phyloP scores from a whole-genome alignment of 2,113 vertebrate genomes.

The Epinephelus moara region DNA sequence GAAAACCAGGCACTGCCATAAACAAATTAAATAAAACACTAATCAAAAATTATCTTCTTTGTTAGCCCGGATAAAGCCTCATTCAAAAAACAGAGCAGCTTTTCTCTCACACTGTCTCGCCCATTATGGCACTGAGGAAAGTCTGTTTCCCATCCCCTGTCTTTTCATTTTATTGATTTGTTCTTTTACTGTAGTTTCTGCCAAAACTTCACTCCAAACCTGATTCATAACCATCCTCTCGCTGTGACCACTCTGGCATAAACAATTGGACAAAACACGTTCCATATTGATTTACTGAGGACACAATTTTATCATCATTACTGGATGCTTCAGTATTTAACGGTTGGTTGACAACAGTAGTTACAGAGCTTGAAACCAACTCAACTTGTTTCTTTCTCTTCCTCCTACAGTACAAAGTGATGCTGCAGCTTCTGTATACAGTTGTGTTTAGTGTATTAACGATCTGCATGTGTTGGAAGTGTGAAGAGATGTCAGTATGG shows the following conservation, averaged over 20 bases:
- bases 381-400: background rate
- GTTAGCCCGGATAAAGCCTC: background rate
- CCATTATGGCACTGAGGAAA: background rate
- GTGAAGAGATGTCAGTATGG: slow-evolving; percentile 29
- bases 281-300: slow-evolving; percentile 28
- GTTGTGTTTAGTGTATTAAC: slow-evolving; percentile 19
- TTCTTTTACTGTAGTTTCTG: slow-evolving; percentile 16
- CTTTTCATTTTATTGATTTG: slow-evolving; percentile 36
- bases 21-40: background rate
- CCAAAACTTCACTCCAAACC: background rate
- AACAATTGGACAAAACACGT: slow-evolving; percentile 21
- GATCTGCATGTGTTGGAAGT: slow-evolving; percentile 24
- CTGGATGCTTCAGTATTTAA: slow-evolving; percentile 7
- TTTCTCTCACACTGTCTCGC: background rate
- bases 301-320: slow-evolving; percentile 29
- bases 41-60: background rate
- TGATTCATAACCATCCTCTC: slow-evolving; percentile 4
- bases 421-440: background rate
- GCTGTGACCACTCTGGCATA: background rate
- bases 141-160: background rate
- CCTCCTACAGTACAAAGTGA: background rate
- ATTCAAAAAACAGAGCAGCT: background rate
- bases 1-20: background rate
- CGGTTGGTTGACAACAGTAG: slow-evolving; percentile 14
- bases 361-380: background rate